These are phyloP conservation scores for Semotilus atromaculatus DNA, from an alignment of 2,797 vertebrate genomes.

Conservation along the genomic window DNA sequence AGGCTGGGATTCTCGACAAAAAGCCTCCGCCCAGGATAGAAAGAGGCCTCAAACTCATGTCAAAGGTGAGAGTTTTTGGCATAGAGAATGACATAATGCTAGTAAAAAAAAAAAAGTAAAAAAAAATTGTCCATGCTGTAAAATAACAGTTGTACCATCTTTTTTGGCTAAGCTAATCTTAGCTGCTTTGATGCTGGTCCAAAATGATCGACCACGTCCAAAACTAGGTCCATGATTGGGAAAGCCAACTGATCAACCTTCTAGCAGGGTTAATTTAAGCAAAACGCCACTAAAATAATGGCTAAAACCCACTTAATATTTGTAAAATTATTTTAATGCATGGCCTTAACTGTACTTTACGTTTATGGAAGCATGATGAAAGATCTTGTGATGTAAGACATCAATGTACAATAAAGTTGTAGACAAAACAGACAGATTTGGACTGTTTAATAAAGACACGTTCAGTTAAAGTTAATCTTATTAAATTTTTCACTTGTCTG, in stretches of 20 bases:
- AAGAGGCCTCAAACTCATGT: conserved; percentile 96
- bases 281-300: not conserved
- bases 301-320: not conserved
- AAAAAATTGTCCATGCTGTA: not conserved
- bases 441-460: not conserved
- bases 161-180: not conserved
- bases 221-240: not conserved
- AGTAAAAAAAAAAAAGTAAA: not conserved
- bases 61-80: conserved; percentile 81
- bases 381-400: not conserved
- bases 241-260: not conserved
- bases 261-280: not conserved
- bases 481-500: not conserved
- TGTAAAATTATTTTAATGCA: not conserved
- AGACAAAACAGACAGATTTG: not conserved
- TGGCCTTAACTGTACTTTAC: not conserved
- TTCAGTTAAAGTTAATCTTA: not conserved
- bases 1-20: conserved; percentile 95
- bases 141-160: not conserved
- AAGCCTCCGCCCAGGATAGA: conserved; percentile 93
- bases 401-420: not conserved
- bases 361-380: not conserved
- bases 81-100: not conserved
- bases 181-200: not conserved
- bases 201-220: not conserved